These are phyloP conservation scores for Zaprionus davidi DNA, from an alignment of 1,140 invertebrate species.

Conservation along the genomic window DNA sequence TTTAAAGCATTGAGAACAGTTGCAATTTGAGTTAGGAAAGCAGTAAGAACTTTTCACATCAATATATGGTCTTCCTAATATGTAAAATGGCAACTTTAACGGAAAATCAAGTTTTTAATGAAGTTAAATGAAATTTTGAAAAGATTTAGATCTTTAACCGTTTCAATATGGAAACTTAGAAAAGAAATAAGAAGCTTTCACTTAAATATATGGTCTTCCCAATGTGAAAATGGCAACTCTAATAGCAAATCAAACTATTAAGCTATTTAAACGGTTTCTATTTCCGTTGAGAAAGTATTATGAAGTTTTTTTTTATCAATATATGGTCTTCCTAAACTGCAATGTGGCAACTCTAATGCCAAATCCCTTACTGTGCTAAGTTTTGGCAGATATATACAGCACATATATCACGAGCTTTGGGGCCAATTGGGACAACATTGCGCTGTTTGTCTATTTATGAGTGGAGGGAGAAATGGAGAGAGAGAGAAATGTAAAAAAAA, in stretches of 20 bases:
- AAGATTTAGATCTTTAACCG: neutral
- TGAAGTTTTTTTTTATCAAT: neutral
- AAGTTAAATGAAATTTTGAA: too few relatives aligned
- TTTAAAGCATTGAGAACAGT: too few relatives aligned
- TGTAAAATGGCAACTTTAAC: neutral
- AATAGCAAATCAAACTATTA: neutral
- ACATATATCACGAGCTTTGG: neutral
- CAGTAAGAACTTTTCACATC: too few relatives aligned
- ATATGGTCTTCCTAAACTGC: neutral
- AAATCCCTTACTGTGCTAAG: neutral
- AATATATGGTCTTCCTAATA: neutral
- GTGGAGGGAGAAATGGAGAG: neutral
- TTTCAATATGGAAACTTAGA: neutral
- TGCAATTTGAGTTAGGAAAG: too few relatives aligned
- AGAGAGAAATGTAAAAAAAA: neutral
- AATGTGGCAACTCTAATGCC: neutral
- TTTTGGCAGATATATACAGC: neutral
- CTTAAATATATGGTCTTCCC: neutral
- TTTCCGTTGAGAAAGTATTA: neutral
- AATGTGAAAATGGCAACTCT: neutral
- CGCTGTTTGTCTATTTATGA: slow-evolving; percentile 26
- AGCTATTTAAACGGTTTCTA: neutral
- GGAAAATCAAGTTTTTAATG: too few relatives aligned
- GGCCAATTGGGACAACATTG: slow-evolving; percentile 2
- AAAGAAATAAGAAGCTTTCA: neutral